phyloP scores from a whole-genome alignment of 1,140 invertebrate species.

The Drosophila nigrodunni region DNA sequence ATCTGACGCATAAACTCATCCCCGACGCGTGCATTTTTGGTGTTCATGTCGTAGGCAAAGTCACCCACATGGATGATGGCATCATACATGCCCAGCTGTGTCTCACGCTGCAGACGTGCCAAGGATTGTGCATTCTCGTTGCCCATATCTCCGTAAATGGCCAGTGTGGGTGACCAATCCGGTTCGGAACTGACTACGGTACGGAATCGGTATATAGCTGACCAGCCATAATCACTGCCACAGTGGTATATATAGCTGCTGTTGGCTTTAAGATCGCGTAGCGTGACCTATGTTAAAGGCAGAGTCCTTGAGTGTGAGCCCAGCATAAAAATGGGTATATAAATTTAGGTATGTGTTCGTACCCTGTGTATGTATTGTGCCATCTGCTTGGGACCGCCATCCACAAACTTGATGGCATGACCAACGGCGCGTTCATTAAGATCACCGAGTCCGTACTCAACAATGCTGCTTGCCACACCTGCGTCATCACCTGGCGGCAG shows the following conservation, averaged over 20 bases:
- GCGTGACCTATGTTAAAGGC: conserved; percentile 84
- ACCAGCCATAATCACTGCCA: conserved; percentile 93
- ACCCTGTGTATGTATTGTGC: conserved; percentile 93
- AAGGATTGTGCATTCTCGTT: conserved; percentile 95
- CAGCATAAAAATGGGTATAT: background rate
- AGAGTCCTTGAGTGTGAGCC: background rate
- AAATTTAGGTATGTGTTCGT: conserved; percentile 16
- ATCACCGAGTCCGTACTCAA: conserved; percentile 85
- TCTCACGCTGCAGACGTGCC: conserved; percentile 92
- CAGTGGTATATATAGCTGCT: conserved; percentile 92
- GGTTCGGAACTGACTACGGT: conserved; percentile 87
- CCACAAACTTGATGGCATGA: conserved; percentile 89
- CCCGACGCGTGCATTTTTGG: conserved; percentile 90
- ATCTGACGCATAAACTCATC: conserved; percentile 97
- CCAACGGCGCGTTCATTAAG: conserved; percentile 87
- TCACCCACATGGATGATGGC: conserved; percentile 97
- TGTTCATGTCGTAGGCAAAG: conserved; percentile 98
- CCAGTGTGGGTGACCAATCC: conserved; percentile 92
- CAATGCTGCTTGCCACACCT: conserved; percentile 87
- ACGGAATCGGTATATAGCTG: conserved; percentile 90
- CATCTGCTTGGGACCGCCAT: conserved; percentile 90
- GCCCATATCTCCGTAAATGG: conserved; percentile 96
- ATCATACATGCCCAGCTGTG: conserved; percentile 92
- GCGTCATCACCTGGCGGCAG: conserved; percentile 91
- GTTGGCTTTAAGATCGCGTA: conserved; percentile 87